Evolutionary conservation across 2,888 invertebrate genomes (phyloP), one percentile per base, ranked within the genome.

Genomic region (Cistogaster globosa): DNA sequence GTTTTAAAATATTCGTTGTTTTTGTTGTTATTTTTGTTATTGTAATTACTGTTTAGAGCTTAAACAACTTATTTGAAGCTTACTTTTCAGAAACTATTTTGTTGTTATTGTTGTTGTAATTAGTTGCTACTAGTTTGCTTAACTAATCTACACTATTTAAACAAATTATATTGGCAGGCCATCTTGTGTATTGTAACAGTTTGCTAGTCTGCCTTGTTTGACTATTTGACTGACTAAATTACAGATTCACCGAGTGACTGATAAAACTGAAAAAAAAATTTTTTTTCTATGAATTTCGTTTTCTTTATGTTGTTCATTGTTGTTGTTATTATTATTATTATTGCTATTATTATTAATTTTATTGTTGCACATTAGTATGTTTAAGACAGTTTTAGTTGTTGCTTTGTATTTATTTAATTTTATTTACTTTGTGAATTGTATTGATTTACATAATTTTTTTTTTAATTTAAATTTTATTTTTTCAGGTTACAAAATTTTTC

Each of bases 161-260:
- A 58, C n/a, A 20, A 57, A 76, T 32, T 58, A 45, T 58, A 48
- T 51, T 60, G 72, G 18, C 72, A 60, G 60, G 60, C 72, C 48
- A 32, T 57, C 45, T 45, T 26, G 18, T 45, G 14, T 65, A 65
- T 55, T 74, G 6, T 7, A 32, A 57, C 77, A 69, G 62, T 42
- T 62, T 55, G 16, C 45, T 42, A 32, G 32, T 42, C 20, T 36
- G n/a, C 14, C 26, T 32, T 63, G 53, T 20, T 26, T 45, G 38
- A n/a, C 62, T 62, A 18, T 36, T 45, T 78, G 58, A 2, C 22
- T 65, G 26, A 67, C 82, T 76, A 68, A 57, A 62, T 78, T 78
- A 58, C 79, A 79, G 82, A 83, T 68, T 86, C 72, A 86, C 80
- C 78, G 80, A 83, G 57, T 81, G 77, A 78, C 84, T 81, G 84